phyloP scores from a whole-genome alignment of 2,888 invertebrate genomes.

The Parascotia fuliginaria region DNA sequence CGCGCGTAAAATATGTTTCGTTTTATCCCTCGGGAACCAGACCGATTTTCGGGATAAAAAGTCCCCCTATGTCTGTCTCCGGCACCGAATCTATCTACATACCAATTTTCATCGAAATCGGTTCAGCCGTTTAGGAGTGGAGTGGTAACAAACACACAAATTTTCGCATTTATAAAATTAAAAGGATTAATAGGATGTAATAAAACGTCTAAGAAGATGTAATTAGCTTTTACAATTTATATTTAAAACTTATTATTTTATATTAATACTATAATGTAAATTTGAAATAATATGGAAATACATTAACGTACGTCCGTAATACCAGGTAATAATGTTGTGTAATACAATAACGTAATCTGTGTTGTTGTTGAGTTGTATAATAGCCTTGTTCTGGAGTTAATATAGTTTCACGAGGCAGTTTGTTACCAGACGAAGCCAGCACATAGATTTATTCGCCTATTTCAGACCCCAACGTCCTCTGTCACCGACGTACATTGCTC shows the following conservation, averaged over 20 bases:
- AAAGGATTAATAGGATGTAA: too few species aligned
- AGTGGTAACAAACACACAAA: too few species aligned
- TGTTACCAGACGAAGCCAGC: conserved; percentile 49
- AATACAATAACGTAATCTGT: conserved; percentile 34
- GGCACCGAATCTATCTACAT: too few species aligned
- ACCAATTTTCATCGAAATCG: too few species aligned
- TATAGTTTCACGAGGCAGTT: conserved; percentile 47
- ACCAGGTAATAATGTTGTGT: background rate
- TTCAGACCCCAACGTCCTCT: conserved; percentile 55
- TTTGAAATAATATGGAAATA: conserved; percentile 16
- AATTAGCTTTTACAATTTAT: too few species aligned
- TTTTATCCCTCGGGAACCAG: too few species aligned
- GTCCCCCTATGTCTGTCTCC: too few species aligned
- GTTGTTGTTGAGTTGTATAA: conserved; percentile 35
- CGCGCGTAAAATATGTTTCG: too few species aligned
- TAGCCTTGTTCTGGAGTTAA: conserved; percentile 28
- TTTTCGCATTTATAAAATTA: too few species aligned
- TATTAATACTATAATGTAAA: background rate
- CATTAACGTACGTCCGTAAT: conserved; percentile 27
- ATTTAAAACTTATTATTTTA: background rate
- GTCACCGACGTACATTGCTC: conserved; percentile 51
- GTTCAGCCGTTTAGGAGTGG: too few species aligned
- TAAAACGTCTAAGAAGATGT: background rate
- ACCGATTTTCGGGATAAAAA: too few species aligned
- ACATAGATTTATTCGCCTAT: conserved; percentile 66